phyloP scores from a whole-genome alignment of 2,113 vertebrate genomes.

The Archocentrus centrarchus region DNA sequence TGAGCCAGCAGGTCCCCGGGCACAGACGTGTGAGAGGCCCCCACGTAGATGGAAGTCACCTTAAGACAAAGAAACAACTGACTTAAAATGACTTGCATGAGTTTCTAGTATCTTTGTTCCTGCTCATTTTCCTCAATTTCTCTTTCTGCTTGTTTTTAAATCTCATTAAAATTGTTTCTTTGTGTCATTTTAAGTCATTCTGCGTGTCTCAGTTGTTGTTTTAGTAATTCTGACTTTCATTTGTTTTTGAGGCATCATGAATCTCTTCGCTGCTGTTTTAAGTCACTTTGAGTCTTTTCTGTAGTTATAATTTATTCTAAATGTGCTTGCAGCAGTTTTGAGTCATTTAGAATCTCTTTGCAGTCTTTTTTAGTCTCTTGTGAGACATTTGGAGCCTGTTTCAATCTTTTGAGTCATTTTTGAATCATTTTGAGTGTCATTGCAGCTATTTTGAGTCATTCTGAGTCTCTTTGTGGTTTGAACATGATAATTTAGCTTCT shows the following conservation, averaged over 20 bases:
- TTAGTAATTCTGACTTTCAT: not conserved
- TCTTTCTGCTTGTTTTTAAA: not conserved
- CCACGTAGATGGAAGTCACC: not conserved
- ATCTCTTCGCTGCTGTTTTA: not conserved
- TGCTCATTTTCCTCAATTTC: not conserved
- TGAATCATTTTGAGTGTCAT: not conserved
- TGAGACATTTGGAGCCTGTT: not conserved
- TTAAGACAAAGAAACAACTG: not conserved
- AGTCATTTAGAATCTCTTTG: not conserved
- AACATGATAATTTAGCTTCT: not conserved
- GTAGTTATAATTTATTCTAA: not conserved
- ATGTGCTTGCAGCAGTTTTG: not conserved
- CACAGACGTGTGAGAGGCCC: not conserved
- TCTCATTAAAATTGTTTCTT: not conserved
- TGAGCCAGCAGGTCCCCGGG: not conserved
- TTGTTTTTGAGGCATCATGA: not conserved
- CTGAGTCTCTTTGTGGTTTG: not conserved
- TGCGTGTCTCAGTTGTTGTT: not conserved
- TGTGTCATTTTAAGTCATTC: accelerated
- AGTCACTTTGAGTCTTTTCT: not conserved
- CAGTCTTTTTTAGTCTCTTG: not conserved
- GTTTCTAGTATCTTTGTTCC: not conserved
- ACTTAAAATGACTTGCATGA: not conserved
- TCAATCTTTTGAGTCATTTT: not conserved
- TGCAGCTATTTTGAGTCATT: not conserved